Evolutionary conservation across 2,888 invertebrate species (phyloP), one percentile per base, ranked within the genome.

Genomic region (Fabriciana adippe): DNA sequence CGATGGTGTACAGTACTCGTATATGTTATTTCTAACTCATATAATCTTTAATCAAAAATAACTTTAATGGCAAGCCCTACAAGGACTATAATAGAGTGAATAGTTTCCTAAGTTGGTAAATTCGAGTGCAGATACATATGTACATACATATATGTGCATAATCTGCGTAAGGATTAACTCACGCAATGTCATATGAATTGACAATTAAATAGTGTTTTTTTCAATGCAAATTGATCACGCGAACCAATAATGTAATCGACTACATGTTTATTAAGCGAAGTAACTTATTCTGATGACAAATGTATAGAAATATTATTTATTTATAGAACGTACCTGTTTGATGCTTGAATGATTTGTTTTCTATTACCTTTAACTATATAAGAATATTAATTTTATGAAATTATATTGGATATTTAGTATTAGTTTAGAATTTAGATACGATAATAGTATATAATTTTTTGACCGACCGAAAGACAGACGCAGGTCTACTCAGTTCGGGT

Each of bases 181-280:
- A 67, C 60, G 72, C 73, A 73, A 73, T 73, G 72, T 68, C 73
- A 68, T 73, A 72, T 72, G 68, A 67, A 71, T 73, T 73, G 64
- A 66, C 66, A 59, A 72, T 63, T 56, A 60, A 64, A 67, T 57
- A 35, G 48, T 31, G 50, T 15, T 53, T 64, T n/a, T 67, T 50
- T 45, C 53, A 48, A 71, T 64, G 56, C 41, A 55, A 68, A 70
- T 72, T 72, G 71, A 55, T 65, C 72, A 72, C 69, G 72, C 67
- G 41, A 68, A 50, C 51, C 67, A 59, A 69, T 71, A 71, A 71
- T 71, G 66, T 57, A 62, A 57, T 67, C 21, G 53, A 8, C 51
- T 41, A 0, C 35, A 15, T 14, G 14, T 18, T 53, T 8, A 15
- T 35, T 41, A 21, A 51, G 14, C 16, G 6, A 50, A 6, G 50